Evolutionary conservation across 2,113 vertebrate species (phyloP).

Genomic region (Synodontis membranacea): DNA sequence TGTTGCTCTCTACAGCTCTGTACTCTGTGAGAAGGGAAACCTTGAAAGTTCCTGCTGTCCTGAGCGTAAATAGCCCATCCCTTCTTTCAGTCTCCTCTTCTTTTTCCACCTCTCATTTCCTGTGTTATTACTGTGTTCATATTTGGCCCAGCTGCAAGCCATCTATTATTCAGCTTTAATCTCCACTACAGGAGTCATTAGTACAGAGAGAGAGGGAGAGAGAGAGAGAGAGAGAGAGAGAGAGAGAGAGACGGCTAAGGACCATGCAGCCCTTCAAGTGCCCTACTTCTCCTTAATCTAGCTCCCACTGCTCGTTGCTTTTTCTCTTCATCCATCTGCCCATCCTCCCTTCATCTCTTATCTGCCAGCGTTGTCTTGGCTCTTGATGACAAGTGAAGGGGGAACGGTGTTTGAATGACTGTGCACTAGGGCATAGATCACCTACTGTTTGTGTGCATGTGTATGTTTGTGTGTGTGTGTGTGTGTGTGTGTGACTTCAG

Average conservation of each 20-base stretch:
- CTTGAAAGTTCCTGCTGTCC: background rate
- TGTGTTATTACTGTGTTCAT: slow-evolving; percentile 46
- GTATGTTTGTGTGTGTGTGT: background rate
- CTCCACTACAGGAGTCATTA: slow-evolving; percentile 48
- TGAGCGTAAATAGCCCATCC: background rate
- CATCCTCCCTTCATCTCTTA: background rate
- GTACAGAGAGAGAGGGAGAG: slow-evolving; percentile 8
- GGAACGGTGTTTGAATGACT: background rate
- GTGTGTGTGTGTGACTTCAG: background rate
- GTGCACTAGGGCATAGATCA: background rate
- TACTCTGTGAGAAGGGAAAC: background rate
- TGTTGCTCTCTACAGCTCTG: background rate
- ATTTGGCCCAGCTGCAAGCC: slow-evolving; percentile 42
- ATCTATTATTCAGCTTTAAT: slow-evolving; percentile 50
- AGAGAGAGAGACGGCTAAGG: background rate
- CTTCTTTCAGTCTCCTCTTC: background rate
- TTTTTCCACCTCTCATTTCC: slow-evolving; percentile 23
- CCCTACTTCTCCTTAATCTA: slow-evolving; percentile 25
- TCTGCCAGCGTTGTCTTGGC: slow-evolving; percentile 14
- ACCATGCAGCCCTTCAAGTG: slow-evolving; percentile 13
- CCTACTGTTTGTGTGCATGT: background rate
- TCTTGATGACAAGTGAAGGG: slow-evolving; percentile 14
- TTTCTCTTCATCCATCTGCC: slow-evolving; percentile 14
- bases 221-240: slow-evolving; percentile 8
- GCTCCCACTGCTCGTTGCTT: background rate